Percentiles rank a stretch among this genome's conserved stretches.
These are phyloP conservation scores for Lamellibrachia satsuma DNA, from an alignment of 2,888 invertebrate genomes.

Conservation along the genomic window DNA sequence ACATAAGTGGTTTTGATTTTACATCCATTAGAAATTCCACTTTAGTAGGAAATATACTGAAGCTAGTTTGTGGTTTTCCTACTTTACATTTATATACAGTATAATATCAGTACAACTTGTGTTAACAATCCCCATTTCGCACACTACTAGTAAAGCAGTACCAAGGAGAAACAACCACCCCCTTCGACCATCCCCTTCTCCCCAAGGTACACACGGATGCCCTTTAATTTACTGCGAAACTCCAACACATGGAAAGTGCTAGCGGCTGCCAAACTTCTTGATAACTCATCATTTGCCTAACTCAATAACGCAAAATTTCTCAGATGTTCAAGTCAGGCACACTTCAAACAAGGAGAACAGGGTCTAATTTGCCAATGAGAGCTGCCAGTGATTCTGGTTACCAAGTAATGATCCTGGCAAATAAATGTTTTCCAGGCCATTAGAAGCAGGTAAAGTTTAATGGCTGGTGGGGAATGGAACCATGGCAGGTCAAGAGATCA, in stretches of 20 bases:
- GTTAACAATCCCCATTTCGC: no score
- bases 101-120: no score
- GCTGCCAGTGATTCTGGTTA: not conserved
- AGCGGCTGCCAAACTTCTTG: not conserved
- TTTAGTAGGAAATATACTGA: no score
- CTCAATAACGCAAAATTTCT: slow-evolving; percentile 6
- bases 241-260: not conserved
- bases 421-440: slow-evolving; percentile 17
- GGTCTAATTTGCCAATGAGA: not conserved
- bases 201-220: not conserved
- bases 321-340: not conserved
- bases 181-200: no score
- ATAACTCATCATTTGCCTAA: not conserved
- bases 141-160: no score
- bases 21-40: no score
- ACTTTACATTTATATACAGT: no score
- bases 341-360: not conserved
- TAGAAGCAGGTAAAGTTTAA: not conserved
- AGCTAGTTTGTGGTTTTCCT: no score
- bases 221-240: not conserved
- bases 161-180: no score
- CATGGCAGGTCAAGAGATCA: not conserved
- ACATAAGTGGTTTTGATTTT: no score
- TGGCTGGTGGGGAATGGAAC: not conserved
- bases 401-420: not conserved